Percentiles rank a stretch among this genome's conserved stretches.
phyloP scores from a whole-genome alignment of 2,888 invertebrate species.

The Corythucha ciliata region DNA sequence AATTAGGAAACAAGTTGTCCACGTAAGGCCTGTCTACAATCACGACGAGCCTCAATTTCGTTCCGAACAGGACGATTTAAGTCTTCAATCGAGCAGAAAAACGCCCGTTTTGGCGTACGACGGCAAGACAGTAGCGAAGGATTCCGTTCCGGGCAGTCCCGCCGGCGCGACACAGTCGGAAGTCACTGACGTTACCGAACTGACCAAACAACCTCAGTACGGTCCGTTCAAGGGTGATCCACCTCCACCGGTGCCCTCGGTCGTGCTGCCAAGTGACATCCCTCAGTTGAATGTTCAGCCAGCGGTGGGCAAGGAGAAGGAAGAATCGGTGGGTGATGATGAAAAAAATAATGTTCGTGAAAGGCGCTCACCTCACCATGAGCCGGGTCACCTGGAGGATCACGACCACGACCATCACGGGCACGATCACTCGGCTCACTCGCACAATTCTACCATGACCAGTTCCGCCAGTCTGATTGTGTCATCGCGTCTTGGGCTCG shows the following conservation, averaged over 20 bases:
- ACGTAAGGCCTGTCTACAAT: conserved; percentile 28
- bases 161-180: conserved; percentile 8
- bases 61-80: conserved; percentile 43
- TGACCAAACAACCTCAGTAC: conserved; percentile 59
- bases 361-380: neutral
- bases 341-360: conserved; percentile 18
- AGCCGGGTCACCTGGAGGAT: conserved; percentile 22
- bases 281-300: conserved; percentile 30
- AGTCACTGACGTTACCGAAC: conserved; percentile 43
- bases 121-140: conserved; percentile 62
- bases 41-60: conserved; percentile 29
- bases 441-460: conserved; percentile 1
- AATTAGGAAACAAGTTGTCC: conserved; percentile 29
- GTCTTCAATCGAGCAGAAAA: conserved; percentile 52
- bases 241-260: conserved; percentile 50
- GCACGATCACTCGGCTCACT: conserved; percentile 10
- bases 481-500: neutral
- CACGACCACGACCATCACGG: conserved; percentile 21
- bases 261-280: conserved; percentile 40
- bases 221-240: conserved; percentile 64
- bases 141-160: conserved; percentile 40
- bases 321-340: conserved; percentile 37
- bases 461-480: neutral
- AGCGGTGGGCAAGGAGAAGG: conserved; percentile 16
- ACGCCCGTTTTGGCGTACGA: conserved; percentile 59